phyloP scores from a whole-genome alignment of 2,888 invertebrate species.

The Caenorhabditis macrosperma region DNA sequence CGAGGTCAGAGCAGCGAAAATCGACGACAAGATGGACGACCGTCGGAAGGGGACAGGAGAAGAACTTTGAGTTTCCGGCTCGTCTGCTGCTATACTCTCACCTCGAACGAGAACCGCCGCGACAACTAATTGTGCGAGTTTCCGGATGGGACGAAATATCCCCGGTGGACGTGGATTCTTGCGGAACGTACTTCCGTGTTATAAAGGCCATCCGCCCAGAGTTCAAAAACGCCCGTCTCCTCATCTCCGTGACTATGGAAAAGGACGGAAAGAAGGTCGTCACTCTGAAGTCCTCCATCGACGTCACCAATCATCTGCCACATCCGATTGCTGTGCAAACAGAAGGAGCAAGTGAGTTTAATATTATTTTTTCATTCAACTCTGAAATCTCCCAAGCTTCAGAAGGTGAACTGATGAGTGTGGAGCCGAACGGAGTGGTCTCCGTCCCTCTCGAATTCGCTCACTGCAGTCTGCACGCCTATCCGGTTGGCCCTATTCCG shows the following conservation, averaged over 20 bases:
- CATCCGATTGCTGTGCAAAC: conserved; percentile 66
- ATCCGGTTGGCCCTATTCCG: conserved; percentile 53
- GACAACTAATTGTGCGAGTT: conserved; percentile 89
- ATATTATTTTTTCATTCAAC: too few relatives aligned
- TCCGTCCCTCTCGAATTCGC: conserved; percentile 56
- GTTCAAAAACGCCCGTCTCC: conserved; percentile 86
- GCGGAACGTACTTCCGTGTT: conserved; percentile 90
- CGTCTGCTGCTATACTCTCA: conserved; percentile 67
- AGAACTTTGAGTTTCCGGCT: conserved; percentile 88
- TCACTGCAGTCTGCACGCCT: conserved; percentile 45
- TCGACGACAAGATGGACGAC: conserved; percentile 84
- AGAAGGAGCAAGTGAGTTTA: conserved; percentile 51
- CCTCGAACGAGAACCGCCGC: conserved; percentile 71
- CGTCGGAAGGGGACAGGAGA: conserved; percentile 87
- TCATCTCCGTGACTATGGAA: conserved; percentile 92
- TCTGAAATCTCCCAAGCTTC: not conserved
- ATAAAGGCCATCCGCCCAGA: conserved; percentile 73
- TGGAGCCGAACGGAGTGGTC: conserved; percentile 54
- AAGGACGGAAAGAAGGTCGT: conserved; percentile 95
- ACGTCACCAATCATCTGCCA: conserved; percentile 82
- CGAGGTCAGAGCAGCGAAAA: conserved; percentile 65
- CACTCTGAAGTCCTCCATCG: conserved; percentile 91
- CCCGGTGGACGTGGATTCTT: conserved; percentile 95
- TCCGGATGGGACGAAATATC: conserved; percentile 91
- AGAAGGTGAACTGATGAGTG: conserved; percentile 52